These are phyloP conservation scores for Scolopax mira DNA, from an alignment of 2,113 vertebrate species.

Conservation along the genomic window DNA sequence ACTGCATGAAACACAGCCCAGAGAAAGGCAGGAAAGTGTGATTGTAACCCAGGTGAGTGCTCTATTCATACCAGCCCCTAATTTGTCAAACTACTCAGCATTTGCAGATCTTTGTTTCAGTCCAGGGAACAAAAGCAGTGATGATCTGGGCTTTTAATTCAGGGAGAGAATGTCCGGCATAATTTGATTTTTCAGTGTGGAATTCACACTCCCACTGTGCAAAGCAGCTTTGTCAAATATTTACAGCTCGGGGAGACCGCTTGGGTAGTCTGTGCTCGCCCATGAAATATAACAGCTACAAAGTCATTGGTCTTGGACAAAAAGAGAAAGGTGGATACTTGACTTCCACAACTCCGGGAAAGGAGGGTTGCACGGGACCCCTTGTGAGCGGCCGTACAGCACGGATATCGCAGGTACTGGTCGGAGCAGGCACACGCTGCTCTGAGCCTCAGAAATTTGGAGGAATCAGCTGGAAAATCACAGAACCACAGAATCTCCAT, in stretches of 20 bases:
- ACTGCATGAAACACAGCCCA: not conserved
- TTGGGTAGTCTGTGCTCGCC: not conserved
- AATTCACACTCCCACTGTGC: not conserved
- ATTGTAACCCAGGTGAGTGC: not conserved
- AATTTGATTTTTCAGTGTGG: not conserved
- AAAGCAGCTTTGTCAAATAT: not conserved
- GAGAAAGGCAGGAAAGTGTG: not conserved
- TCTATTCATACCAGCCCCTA: not conserved
- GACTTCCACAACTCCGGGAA: not conserved
- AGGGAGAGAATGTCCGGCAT: not conserved
- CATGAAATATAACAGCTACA: not conserved
- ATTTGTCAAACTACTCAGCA: not conserved
- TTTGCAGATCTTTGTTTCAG: not conserved
- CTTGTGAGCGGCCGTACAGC: not conserved
- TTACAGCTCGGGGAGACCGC: not conserved
- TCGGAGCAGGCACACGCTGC: not conserved
- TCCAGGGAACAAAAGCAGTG: not conserved
- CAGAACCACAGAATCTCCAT: too few species aligned
- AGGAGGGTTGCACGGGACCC: fast-evolving
- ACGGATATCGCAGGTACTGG: too few species aligned
- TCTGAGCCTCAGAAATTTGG: not conserved
- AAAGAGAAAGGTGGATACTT: not conserved
- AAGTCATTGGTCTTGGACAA: not conserved
- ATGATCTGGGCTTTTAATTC: not conserved
- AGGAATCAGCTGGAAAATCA: not conserved